Base-by-base conservation (phyloP, 1,140 invertebrate genomes). In the Dreissena rostriformis region DNA sequence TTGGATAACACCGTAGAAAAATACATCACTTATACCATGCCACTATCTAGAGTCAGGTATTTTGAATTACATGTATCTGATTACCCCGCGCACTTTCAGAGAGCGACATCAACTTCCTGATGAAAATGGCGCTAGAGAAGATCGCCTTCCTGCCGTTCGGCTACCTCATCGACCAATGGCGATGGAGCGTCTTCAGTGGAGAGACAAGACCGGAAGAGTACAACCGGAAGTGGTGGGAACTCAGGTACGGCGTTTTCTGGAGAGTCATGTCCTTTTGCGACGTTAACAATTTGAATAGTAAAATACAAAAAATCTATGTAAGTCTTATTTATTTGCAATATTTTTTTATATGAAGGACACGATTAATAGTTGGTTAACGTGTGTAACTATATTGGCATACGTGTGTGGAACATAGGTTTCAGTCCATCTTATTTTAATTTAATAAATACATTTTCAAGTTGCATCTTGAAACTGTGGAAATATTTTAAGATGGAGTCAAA, bases 81-180 rank as follows among this genome's bases (percentile, higher is more conserved):
- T 82, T 61, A 75, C n/a, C 39, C 39, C 39, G 8, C 22, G 4
- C 22, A n/a, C 52, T 82, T 86, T 26, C 85, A 93, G 92, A 92
- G 80, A 82, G 74, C 7, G 90, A 91, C 49, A 84, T 92, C 15
- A 93, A 93, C 79, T 92, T 90, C 76, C 70, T 93, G 52, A 90
- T 93, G 89, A 87, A 79, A 29, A 96, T 97, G 89, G 97, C 97
- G 19, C 94, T 99, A 26, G 95, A 97, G 66, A 98, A 98, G 93
- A 96, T 99, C n/a, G 96, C 96, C 0, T 97, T 98, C 90, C 93
- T 99, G 8, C 97, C 98, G 0, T 98, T 97, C 92, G 97, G 96
- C 0, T 98, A 97, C 89, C 94, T 97, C 6, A 95, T 98, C 91
- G 97, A 98, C 91, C 94, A 96, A 84, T 99, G 97, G 95, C 94